Evolutionary conservation across 2,797 vertebrate genomes (phyloP), one percentile per base, ranked within the genome.

Genomic region (Pogonophryne albipinna): DNA sequence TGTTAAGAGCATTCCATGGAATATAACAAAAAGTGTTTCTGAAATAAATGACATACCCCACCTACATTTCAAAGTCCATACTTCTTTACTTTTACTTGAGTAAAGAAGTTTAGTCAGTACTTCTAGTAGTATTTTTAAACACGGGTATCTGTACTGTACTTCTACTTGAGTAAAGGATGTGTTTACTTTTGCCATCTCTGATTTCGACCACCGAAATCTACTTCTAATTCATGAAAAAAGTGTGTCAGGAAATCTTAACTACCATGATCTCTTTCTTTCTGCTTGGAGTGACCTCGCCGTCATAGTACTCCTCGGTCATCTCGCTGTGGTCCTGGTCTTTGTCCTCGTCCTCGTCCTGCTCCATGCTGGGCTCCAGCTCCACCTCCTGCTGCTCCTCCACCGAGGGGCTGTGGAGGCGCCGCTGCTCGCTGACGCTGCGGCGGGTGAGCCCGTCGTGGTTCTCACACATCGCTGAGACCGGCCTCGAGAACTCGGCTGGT

Each of bases 181-280:
- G 27, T 27, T 1, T 4, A 27, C 27, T 5, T 27, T 4, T 27
- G 4, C 4, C 27, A 27, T 27, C 27, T 27, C 27, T 27, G 27
- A 27, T 55, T 56, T 82, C 38, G 12, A 56, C 27, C 56, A 58
- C 56, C 17, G 38, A 60, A 23, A 55, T n/a, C n/a, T 14, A 57
- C 16, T 46, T 49, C 3, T 42, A 45, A 53, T 51, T 31, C 7
- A 27, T 49, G 34, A 60, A 58, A 34, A 70, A 57, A 14, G 3
- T 34, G 13, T 31, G 15, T 19, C 4, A 16, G n/a, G n/a, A 66
- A 70, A 44, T 34, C 34, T 49, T 66, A 1, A 31, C n/a, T 96
- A 99, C 98, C 97, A 97, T 97, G 52, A 99, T 92, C 72, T 99
- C 98, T 74, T 96, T 99, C 92, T 97, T 99, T 86, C 94, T 98